Evolutionary conservation across 2,888 invertebrate species (phyloP), one percentile per base, ranked within the genome.

Genomic region (Drosophila melanosoma): DNA sequence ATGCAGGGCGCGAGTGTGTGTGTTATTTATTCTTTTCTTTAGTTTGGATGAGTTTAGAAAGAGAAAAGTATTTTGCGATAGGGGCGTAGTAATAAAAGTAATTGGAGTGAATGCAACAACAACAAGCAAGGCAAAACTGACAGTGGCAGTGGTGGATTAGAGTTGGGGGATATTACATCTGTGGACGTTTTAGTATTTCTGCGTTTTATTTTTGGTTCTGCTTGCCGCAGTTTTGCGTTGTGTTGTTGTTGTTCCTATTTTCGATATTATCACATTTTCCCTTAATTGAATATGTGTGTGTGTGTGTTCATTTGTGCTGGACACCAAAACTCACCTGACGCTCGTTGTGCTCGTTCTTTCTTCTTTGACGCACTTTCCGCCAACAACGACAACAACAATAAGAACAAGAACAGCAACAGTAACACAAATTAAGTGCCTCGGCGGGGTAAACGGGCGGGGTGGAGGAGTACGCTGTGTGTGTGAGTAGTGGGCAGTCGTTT

Each of bases 301-400:
- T 67, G 61, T 64, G 52, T 58, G 62, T 74, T 57, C 57, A 51
- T 66, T 54, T 71, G 51, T 64, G 63, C 32, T 76, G 66, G 62
- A 82, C 76, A 82, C 65, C 58, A 90, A 76, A 68, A 89, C 84
- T 84, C 90, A 89, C 84, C 84, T 89, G 84, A 84, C 90, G 79
- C 77, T 86, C 75, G 68, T 59, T 72, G 58, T 78, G 68, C 49
- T 70, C 65, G 54, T 72, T 49, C 62, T 66, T 62, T 71, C 57
- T 62, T 52, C 48, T 65, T 67, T 68, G 51, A 64, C 40, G 61
- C 57, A 76, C 74, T 62, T 57, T 57, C 66, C 51, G 51, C 52
- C 26, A 77, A 59, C 71, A 48, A 75, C 32, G 62, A 63, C 42
- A 66, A 62, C n/a, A 51, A 42, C 51, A 42, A 62, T n/a, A 58